A percentile compares a stretch with the other conserved stretches of the same genome.
phyloP scores from a whole-genome alignment of 2,797 vertebrate genomes.

The Gila robusta region DNA sequence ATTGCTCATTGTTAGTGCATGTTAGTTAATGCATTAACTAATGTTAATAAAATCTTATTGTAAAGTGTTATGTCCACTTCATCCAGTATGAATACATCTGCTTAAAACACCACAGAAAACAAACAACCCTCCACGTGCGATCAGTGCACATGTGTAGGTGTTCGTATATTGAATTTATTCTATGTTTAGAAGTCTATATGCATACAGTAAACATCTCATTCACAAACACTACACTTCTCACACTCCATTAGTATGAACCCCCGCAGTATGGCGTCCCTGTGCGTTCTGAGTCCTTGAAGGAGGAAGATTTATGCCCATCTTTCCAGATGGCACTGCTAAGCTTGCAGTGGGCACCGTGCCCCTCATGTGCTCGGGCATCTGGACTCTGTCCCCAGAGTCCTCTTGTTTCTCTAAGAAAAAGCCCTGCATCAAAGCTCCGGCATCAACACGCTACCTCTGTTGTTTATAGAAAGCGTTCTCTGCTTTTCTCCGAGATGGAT shows the following conservation, averaged over 20 bases:
- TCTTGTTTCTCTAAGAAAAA: slow-evolving; percentile 35
- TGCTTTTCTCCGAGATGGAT: slow-evolving; percentile 13
- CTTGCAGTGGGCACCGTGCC: slow-evolving; percentile 47
- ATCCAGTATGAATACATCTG: neutral
- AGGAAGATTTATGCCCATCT: slow-evolving; percentile 44
- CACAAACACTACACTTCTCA: slow-evolving; percentile 19
- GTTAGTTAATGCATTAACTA: neutral
- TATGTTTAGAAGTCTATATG: slow-evolving; percentile 8
- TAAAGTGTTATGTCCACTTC: too few species aligned
- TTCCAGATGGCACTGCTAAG: slow-evolving; percentile 57
- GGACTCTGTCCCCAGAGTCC: slow-evolving; percentile 34
- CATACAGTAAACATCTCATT: slow-evolving; percentile 13
- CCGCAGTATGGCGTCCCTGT: neutral
- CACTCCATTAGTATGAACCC: neutral
- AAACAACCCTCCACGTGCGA: neutral
- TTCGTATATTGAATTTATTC: neutral
- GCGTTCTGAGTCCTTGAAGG: slow-evolving; percentile 31
- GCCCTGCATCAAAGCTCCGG: slow-evolving; percentile 39
- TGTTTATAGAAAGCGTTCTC: slow-evolving; percentile 52
- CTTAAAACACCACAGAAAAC: neutral
- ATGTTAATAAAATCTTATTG: too few species aligned
- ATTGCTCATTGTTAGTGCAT: neutral
- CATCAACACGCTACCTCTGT: slow-evolving; percentile 11
- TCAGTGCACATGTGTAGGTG: neutral
- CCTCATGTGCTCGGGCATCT: slow-evolving; percentile 51